Evolutionary conservation across 2,113 vertebrate genomes (phyloP).

Genomic region (Buteo buteo): DNA sequence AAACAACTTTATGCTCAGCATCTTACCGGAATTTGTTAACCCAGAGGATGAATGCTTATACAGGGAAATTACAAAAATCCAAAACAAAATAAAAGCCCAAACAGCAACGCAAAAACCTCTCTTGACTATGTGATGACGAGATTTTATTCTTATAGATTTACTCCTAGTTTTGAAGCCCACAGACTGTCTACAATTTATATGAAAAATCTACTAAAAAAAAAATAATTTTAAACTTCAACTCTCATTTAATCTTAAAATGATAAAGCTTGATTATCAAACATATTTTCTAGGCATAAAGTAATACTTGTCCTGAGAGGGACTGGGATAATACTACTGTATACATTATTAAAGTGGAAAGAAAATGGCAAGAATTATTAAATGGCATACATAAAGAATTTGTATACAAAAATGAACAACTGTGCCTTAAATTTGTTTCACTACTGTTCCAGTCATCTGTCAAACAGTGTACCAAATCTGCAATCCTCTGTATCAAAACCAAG

Average conservation of each 20-base stretch:
- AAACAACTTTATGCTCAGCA: not conserved
- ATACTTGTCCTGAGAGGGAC: not conserved
- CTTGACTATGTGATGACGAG: not conserved
- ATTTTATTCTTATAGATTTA: not conserved
- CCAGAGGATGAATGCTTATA: not conserved
- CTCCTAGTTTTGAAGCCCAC: not conserved
- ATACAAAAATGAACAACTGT: not conserved
- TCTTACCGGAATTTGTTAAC: not conserved
- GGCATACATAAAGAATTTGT: not conserved
- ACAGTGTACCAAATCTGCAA: not conserved
- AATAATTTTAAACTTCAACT: not conserved
- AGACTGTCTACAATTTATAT: not conserved
- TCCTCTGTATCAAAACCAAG: not conserved
- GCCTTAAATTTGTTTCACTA: not conserved
- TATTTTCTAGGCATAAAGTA: not conserved
- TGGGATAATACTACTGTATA: not conserved
- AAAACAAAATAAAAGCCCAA: not conserved
- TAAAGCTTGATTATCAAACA: not conserved
- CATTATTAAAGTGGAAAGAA: not conserved
- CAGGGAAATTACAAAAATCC: not conserved
- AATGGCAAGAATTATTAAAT: not conserved
- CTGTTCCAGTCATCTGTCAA: not conserved
- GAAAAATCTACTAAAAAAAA: not conserved
- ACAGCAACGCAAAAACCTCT: not conserved
- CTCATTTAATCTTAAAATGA: not conserved